A percentile compares a stretch with the other conserved stretches of the same genome.
Evolutionary conservation across 2,888 invertebrate genomes (phyloP).

Genomic region (Heliconius charithonia): DNA sequence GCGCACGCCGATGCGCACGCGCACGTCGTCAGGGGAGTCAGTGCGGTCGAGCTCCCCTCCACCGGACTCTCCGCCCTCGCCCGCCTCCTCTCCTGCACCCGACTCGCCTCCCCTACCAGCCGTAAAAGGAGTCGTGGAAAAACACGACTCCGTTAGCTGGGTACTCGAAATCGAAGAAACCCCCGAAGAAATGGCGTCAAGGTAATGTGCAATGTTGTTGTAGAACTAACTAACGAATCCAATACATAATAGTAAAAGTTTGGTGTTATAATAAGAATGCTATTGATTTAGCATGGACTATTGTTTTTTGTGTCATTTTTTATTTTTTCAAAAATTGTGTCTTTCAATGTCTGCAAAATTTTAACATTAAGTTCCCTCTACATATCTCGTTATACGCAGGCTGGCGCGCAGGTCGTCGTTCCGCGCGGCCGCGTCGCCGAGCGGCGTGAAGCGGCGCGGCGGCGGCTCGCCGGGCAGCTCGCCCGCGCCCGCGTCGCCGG

Average conservation of each 20-base stretch:
- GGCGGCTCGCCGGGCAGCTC: conserved; percentile 74
- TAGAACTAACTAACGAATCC: no score
- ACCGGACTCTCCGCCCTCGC: conserved; percentile 73
- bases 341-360: no score
- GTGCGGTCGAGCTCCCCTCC: conserved; percentile 70
- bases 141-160: conserved; percentile 94
- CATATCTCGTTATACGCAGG: conserved; percentile 58
- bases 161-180: conserved; percentile 91
- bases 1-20: conserved; percentile 68
- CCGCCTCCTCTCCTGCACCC: conserved; percentile 66
- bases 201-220: conserved; percentile 54
- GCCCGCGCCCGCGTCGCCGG: conserved; percentile 77
- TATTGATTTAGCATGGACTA: no score
- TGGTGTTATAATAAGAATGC: no score
- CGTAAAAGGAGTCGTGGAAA: conserved; percentile 92
- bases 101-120: conserved; percentile 88
- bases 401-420: conserved; percentile 88
- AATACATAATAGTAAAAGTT: no score
- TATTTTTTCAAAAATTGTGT: no score
- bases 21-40: conserved; percentile 74
- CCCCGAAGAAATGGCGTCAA: conserved; percentile 87
- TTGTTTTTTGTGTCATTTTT: no score
- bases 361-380: no score
- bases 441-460: conserved; percentile 78
- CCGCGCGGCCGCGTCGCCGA: conserved; percentile 75